A percentile compares a stretch with the other conserved stretches of the same genome.
phyloP scores from a whole-genome alignment of 2,113 vertebrate species.

The Atlantisia rogersi region DNA sequence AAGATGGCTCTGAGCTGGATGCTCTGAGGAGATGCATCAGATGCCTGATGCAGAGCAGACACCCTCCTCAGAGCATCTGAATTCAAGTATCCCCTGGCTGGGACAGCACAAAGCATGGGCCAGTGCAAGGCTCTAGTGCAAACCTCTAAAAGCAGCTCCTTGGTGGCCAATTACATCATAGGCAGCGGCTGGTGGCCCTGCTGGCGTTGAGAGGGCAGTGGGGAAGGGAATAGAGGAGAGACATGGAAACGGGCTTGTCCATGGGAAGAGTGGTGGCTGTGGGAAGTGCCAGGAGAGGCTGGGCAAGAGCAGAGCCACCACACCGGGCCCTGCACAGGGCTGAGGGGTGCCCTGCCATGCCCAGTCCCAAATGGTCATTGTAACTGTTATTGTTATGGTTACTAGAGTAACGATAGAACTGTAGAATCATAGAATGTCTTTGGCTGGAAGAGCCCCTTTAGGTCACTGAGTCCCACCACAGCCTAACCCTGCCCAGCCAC shows the following conservation, averaged over 20 bases:
- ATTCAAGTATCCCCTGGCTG: accelerated
- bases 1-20: background rate
- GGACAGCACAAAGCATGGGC: accelerated
- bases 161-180: background rate
- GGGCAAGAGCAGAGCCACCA: background rate
- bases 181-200: background rate
- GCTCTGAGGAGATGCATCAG: too few species aligned
- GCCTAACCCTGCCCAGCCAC: too few species aligned
- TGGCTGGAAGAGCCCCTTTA: too few species aligned
- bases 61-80: background rate
- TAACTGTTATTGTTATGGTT: background rate
- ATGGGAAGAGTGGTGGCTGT: background rate
- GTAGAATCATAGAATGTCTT: too few species aligned
- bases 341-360: accelerated
- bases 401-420: too few species aligned
- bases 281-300: background rate
- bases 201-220: background rate
- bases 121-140: accelerated
- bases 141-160: background rate
- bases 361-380: accelerated
- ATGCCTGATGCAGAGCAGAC: accelerated
- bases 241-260: background rate
- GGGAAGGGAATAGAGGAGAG: background rate
- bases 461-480: too few species aligned
- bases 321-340: accelerated